A percentile compares a stretch with the other conserved stretches of the same genome.
Conservation (phyloP, 2,797 vertebrate species). For the Bucorvus abyssinicus region DNA sequence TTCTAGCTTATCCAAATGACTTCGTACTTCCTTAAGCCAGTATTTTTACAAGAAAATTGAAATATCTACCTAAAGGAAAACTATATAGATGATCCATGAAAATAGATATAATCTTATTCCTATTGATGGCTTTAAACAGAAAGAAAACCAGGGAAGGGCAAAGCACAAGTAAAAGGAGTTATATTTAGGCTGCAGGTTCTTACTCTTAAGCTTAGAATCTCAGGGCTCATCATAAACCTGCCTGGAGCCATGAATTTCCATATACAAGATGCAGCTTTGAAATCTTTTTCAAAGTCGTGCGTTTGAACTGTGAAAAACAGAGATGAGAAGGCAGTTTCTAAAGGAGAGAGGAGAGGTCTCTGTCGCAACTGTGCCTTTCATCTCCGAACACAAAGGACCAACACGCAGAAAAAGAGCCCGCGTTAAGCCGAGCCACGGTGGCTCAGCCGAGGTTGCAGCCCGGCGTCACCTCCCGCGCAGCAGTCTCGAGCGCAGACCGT, state of each 20-base stretch:
- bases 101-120: background rate
- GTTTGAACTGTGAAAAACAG: background rate
- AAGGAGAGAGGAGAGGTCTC: background rate
- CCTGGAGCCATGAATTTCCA: slow-evolving; percentile 17
- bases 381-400: background rate
- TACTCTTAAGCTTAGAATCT: background rate
- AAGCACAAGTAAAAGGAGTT: background rate
- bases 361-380: background rate
- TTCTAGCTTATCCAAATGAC: background rate
- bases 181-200: background rate
- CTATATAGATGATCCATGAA: background rate
- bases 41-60: background rate
- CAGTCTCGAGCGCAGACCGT: background rate
- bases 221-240: background rate
- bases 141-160: background rate
- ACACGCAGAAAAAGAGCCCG: background rate
- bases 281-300: background rate
- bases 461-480: background rate
- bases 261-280: slow-evolving; percentile 9
- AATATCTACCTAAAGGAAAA: background rate
- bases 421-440: fast-evolving
- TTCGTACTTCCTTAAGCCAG: background rate
- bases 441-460: background rate
- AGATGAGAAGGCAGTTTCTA: slow-evolving; percentile 11
- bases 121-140: background rate